A percentile compares a stretch with the other conserved stretches of the same genome.
phyloP scores from a whole-genome alignment of 64 coral and sea anemone genomes.

The Montipora capricornis region DNA sequence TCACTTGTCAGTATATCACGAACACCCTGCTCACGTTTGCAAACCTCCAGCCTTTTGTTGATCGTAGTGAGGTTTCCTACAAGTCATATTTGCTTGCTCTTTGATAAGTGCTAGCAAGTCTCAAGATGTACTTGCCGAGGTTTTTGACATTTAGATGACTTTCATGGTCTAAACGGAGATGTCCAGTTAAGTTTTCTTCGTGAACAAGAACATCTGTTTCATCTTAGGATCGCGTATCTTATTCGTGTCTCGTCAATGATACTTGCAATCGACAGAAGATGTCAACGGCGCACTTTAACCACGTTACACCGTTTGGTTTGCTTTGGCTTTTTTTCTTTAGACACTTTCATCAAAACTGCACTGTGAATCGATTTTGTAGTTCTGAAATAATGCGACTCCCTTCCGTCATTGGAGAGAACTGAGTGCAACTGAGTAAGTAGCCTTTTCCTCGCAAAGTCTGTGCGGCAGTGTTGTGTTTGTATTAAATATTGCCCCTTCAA shows the following conservation, averaged over 20 bases:
- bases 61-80: no score
- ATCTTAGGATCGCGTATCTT: not conserved
- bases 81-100: not conserved
- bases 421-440: not conserved
- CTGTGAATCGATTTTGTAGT: not conserved
- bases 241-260: not conserved
- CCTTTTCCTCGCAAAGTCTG: not conserved
- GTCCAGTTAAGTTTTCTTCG: not conserved
- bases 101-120: not conserved
- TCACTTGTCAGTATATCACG: not conserved
- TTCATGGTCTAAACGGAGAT: not conserved
- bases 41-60: no score
- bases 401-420: not conserved
- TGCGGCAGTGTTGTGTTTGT: not conserved
- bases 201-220: slow-evolving; percentile 7
- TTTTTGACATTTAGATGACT: not conserved
- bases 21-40: not conserved
- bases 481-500: not conserved
- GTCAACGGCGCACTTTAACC: not conserved
- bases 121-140: not conserved
- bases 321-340: not conserved
- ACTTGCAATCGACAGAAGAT: not conserved
- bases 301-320: not conserved
- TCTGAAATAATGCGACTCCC: not conserved
- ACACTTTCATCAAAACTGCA: not conserved